Evolutionary conservation across 2,888 invertebrate genomes (phyloP).

Genomic region (Phyllotreta striolata): DNA sequence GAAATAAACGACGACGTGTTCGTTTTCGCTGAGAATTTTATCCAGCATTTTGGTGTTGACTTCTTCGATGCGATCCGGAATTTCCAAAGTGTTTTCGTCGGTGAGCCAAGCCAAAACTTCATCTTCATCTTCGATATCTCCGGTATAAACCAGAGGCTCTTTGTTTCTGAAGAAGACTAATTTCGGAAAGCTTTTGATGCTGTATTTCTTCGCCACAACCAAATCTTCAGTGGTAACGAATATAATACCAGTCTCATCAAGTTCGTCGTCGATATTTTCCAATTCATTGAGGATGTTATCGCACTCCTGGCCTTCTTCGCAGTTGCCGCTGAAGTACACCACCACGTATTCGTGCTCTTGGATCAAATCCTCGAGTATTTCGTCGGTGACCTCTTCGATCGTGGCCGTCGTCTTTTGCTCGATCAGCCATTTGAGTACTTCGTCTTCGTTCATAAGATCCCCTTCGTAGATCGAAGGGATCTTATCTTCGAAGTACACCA

Average conservation of each 20-base stretch:
- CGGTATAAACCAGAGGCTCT: conserved; percentile 82
- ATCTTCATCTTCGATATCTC: conserved; percentile 90
- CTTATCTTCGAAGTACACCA: conserved; percentile 90
- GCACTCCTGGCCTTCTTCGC: conserved; percentile 87
- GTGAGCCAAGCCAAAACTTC: conserved; percentile 91
- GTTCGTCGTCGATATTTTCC: conserved; percentile 91
- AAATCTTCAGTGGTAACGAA: conserved; percentile 93
- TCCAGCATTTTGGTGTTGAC: conserved; percentile 91
- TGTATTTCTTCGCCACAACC: conserved; percentile 80
- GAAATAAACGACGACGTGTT: conserved; percentile 91
- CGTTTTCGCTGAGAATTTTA: conserved; percentile 85
- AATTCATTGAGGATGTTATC: conserved; percentile 85
- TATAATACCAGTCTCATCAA: conserved; percentile 91
- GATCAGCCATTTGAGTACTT: conserved; percentile 88
- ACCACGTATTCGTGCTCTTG: conserved; percentile 93
- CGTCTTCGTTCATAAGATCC: conserved; percentile 89
- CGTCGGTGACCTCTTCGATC: conserved; percentile 93
- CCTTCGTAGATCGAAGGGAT: conserved; percentile 92
- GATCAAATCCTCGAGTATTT: conserved; percentile 84
- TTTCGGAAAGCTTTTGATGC: conserved; percentile 84
- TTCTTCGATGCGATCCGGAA: conserved; percentile 92
- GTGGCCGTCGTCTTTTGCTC: conserved; percentile 90
- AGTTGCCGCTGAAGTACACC: conserved; percentile 91
- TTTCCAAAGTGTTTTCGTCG: conserved; percentile 88
- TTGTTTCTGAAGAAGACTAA: conserved; percentile 91